Conservation (phyloP, 2,888 invertebrate species). For the Dynastes tityus region DNA sequence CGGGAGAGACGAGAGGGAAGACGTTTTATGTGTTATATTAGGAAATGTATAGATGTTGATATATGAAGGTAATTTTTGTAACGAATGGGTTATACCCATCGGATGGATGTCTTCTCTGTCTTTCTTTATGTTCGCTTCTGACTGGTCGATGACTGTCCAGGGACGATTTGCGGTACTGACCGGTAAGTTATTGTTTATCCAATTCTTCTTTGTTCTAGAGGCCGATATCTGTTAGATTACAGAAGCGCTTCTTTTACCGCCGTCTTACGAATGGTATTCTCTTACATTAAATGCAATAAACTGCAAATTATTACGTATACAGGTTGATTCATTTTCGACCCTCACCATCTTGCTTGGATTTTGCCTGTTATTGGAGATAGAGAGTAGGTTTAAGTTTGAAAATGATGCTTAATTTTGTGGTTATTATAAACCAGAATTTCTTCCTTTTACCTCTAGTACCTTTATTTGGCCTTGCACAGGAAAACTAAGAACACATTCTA, state of each 20-base stretch:
- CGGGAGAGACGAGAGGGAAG: slow-evolving; percentile 30
- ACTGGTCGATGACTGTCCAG: slow-evolving; percentile 36
- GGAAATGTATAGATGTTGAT: slow-evolving; percentile 46
- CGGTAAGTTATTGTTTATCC: slow-evolving; percentile 25
- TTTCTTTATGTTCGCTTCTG: slow-evolving; percentile 33
- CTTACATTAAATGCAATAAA: neutral
- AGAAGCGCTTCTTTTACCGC: too few relatives aligned
- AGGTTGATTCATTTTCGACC: too few relatives aligned
- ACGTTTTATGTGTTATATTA: slow-evolving; percentile 42
- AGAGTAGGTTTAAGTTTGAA: too few relatives aligned
- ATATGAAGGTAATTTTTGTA: slow-evolving; percentile 45
- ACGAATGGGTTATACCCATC: slow-evolving; percentile 40
- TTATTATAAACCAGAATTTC: too few relatives aligned
- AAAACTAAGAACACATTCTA: too few relatives aligned
- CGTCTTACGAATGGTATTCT: neutral
- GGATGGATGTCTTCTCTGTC: slow-evolving; percentile 39
- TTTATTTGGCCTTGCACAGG: too few relatives aligned
- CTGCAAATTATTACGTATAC: too few relatives aligned
- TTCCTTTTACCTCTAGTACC: too few relatives aligned
- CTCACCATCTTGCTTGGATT: too few relatives aligned
- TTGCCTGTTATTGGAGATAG: too few relatives aligned
- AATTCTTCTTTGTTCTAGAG: slow-evolving; percentile 8
- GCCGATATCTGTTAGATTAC: neutral
- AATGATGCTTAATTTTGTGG: too few relatives aligned
- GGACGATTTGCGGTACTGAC: slow-evolving; percentile 27